Conservation (phyloP, 2,797 vertebrate genomes). For the Hybognathus amarus region DNA sequence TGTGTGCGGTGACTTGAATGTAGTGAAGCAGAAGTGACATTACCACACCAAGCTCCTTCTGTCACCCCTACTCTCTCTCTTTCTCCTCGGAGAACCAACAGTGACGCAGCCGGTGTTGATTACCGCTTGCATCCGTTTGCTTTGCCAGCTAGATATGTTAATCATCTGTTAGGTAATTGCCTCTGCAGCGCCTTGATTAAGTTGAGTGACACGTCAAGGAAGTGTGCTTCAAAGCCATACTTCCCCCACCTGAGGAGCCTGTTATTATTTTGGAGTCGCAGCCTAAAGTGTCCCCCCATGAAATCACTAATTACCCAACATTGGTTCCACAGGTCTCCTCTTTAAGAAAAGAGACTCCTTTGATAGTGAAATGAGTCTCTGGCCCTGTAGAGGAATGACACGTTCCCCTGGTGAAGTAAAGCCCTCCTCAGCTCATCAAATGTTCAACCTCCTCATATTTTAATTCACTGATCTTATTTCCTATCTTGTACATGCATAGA, state of each 20-base stretch:
- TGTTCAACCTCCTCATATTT: conserved; percentile 47
- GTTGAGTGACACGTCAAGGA: conserved; percentile 59
- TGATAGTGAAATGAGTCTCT: conserved; percentile 62
- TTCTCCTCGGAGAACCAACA: conserved; percentile 49
- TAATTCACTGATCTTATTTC: conserved; percentile 35
- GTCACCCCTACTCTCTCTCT: not conserved
- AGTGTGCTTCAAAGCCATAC: conserved; percentile 67
- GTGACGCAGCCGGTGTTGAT: conserved; percentile 66
- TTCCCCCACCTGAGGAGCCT: conserved; percentile 64
- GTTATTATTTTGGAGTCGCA: conserved; percentile 66
- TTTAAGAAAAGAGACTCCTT: conserved; percentile 57
- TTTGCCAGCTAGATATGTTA: conserved; percentile 62
- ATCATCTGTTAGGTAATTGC: conserved; percentile 72
- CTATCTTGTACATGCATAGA: not conserved
- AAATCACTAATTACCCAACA: conserved; percentile 69
- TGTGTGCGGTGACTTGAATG: not conserved
- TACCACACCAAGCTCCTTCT: conserved; percentile 45
- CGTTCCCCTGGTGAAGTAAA: conserved; percentile 58
- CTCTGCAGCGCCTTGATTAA: conserved; percentile 69
- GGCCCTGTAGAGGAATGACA: conserved; percentile 57
- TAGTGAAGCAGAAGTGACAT: conserved; percentile 53
- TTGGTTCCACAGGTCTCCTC: conserved; percentile 67
- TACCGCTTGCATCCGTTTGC: conserved; percentile 63
- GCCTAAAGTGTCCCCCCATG: conserved; percentile 66
- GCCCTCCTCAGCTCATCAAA: conserved; percentile 65